Percentiles rank a stretch among this genome's conserved stretches.
Evolutionary conservation across 1,140 invertebrate species (phyloP).

Genomic region (Probaryconus sp.): DNA sequence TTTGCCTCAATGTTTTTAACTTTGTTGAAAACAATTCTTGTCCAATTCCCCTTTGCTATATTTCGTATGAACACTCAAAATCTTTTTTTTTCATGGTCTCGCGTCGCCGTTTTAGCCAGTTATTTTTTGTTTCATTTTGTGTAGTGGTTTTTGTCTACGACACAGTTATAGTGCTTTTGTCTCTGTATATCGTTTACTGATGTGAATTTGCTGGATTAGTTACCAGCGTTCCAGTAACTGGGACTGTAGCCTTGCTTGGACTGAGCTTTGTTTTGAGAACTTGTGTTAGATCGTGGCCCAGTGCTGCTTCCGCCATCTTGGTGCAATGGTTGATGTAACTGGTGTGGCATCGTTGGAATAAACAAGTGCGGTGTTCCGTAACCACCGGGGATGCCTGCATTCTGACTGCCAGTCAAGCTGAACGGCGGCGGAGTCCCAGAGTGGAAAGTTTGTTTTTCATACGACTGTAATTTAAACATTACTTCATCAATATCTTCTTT

Average conservation of each 20-base stretch:
- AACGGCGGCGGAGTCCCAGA: conserved; percentile 90
- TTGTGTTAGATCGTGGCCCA: conserved; percentile 83
- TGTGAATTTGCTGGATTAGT: conserved; percentile 70
- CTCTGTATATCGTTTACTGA: conserved; percentile 10
- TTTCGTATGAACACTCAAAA: conserved; percentile 41
- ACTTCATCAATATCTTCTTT: too few relatives aligned
- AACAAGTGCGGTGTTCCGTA: conserved; percentile 83
- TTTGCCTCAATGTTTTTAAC: conserved; percentile 38
- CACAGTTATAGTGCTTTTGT: conserved; percentile 38
- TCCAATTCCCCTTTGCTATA: conserved; percentile 42
- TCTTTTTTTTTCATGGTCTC: conserved; percentile 48
- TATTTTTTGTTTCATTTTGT: conserved; percentile 4
- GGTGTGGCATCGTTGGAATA: conserved; percentile 87
- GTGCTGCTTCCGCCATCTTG: conserved; percentile 83
- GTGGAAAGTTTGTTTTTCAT: conserved; percentile 91
- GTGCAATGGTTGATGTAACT: conserved; percentile 87
- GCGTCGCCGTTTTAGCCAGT: conserved; percentile 19
- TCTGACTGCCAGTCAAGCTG: conserved; percentile 85
- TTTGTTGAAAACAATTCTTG: conserved; percentile 43
- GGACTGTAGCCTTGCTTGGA: conserved; percentile 83
- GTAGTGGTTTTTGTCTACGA: conserved; percentile 15
- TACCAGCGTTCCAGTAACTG: conserved; percentile 81
- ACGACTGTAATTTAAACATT: too few relatives aligned
- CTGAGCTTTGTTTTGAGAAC: conserved; percentile 83
- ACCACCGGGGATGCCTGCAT: conserved; percentile 83